Evolutionary conservation across 2,888 invertebrate species (phyloP).

Genomic region (Aphidius colemani): DNA sequence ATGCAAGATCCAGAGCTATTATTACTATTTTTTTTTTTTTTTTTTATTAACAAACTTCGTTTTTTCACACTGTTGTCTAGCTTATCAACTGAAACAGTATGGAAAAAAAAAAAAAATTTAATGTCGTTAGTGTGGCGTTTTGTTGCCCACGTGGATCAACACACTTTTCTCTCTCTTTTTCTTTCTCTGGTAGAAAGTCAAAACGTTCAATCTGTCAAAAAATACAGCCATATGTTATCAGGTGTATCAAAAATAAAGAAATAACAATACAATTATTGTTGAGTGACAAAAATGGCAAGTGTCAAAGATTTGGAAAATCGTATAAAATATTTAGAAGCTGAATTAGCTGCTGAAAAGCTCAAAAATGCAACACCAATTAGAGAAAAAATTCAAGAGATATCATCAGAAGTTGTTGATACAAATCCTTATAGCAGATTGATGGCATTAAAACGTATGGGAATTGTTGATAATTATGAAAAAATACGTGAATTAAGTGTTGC

Average conservation of each 20-base stretch:
- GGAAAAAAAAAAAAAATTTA: too few relatives aligned
- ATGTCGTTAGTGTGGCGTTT: not conserved
- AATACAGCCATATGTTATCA: not conserved
- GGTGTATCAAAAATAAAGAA: not conserved
- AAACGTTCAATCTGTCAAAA: not conserved
- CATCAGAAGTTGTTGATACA: slow-evolving; percentile 94
- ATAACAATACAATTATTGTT: not conserved
- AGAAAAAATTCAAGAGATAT: slow-evolving; percentile 86
- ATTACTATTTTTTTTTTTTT: too few relatives aligned
- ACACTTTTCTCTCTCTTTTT: not conserved
- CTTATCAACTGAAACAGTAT: too few relatives aligned
- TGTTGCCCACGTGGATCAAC: not conserved
- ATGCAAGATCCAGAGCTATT: too few relatives aligned
- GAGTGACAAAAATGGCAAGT: slow-evolving; percentile 3
- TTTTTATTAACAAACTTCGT: too few relatives aligned
- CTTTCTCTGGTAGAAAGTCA: not conserved
- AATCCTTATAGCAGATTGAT: slow-evolving; percentile 96
- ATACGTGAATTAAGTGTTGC: slow-evolving; percentile 88
- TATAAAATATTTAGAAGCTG: slow-evolving; percentile 69
- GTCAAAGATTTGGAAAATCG: slow-evolving; percentile 67
- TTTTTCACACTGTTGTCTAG: too few relatives aligned
- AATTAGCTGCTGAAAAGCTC: slow-evolving; percentile 64
- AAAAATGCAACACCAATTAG: slow-evolving; percentile 60
- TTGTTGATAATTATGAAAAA: slow-evolving; percentile 95
- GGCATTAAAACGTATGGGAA: slow-evolving; percentile 99